Percentiles rank a stretch among this genome's conserved stretches.
Evolutionary conservation across 2,113 vertebrate species (phyloP).

Genomic region (Strix uralensis): DNA sequence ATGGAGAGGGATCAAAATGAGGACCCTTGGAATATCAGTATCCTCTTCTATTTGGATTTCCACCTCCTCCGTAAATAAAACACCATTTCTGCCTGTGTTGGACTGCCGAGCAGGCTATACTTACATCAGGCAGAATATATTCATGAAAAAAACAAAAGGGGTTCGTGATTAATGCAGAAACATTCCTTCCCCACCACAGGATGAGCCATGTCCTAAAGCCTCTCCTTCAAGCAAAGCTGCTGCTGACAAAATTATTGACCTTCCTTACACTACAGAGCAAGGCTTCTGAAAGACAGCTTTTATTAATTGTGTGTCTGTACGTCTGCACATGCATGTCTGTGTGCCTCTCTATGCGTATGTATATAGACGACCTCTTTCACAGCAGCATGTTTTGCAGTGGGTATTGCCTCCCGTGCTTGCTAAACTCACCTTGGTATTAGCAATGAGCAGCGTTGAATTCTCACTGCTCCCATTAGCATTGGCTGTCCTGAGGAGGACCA

Average conservation of each 20-base stretch:
- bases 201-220: not conserved
- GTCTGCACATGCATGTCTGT: fast-evolving
- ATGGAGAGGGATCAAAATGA: not conserved
- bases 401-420: not conserved
- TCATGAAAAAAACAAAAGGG: not conserved
- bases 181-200: not conserved
- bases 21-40: not conserved
- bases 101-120: not conserved
- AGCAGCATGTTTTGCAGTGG: not conserved
- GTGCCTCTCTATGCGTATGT: fast-evolving
- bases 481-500: not conserved
- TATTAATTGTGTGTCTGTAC: not conserved
- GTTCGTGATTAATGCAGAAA: not conserved
- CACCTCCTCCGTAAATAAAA: not conserved
- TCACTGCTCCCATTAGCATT: fast-evolving
- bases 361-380: not conserved
- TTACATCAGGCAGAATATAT: not conserved
- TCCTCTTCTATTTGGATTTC: not conserved
- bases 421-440: not conserved
- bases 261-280: not conserved
- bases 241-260: not conserved
- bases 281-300: not conserved
- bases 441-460: fast-evolving
- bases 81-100: not conserved
- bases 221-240: slow-evolving; percentile 1